These are phyloP conservation scores for Drosophila aldrichi DNA, from an alignment of 2,888 invertebrate genomes.

Conservation along the genomic window DNA sequence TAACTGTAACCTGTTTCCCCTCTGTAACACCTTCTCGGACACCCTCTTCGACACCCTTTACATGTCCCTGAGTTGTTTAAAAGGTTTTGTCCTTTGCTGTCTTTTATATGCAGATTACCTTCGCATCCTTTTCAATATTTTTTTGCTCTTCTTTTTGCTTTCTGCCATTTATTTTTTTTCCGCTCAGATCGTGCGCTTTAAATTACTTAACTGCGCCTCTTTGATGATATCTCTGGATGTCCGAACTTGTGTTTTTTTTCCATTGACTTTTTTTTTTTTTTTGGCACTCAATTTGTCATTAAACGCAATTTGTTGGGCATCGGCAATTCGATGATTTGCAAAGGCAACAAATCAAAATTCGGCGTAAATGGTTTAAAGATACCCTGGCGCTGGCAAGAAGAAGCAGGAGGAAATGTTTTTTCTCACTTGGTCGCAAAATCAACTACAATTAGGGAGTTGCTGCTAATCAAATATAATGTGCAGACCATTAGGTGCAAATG, in stretches of 20 bases:
- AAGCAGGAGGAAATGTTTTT: neutral
- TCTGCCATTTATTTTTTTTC: conserved; percentile 7
- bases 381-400: neutral
- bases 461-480: conserved; percentile 42
- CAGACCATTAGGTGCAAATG: conserved; percentile 41
- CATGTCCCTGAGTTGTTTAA: conserved; percentile 36
- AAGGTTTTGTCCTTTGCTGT: conserved; percentile 68
- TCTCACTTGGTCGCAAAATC: conserved; percentile 3
- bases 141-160: neutral
- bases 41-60: neutral
- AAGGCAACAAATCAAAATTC: conserved; percentile 6
- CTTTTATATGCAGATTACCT: conserved; percentile 71
- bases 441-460: conserved; percentile 33
- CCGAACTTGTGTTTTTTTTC: conserved; percentile 33
- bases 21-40: neutral
- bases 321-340: conserved; percentile 49
- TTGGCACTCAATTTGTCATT: conserved; percentile 76
- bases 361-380: conserved; percentile 27
- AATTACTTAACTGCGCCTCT: conserved; percentile 55
- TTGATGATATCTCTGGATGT: conserved; percentile 22
- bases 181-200: conserved; percentile 41
- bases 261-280: conserved; percentile 16
- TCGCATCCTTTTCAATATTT: conserved; percentile 15
- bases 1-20: neutral
- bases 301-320: conserved; percentile 59